Base-by-base conservation (phyloP, 2,797 vertebrate genomes). In the Darevskia nairensis region DNA sequence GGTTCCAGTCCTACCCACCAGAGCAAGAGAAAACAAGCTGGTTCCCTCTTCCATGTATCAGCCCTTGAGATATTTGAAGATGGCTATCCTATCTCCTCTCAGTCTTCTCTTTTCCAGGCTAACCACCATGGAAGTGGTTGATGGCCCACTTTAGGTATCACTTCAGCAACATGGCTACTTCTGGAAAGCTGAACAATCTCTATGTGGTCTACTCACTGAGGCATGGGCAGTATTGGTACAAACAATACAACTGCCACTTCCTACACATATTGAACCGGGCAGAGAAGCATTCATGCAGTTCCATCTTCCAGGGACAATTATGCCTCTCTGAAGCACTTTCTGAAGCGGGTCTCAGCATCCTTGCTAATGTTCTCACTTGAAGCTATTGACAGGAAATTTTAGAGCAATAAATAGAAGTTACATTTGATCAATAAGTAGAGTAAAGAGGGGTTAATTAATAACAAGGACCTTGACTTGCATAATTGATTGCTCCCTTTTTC, bases 401-500 rank as follows among this genome's bases (percentile, higher is more conserved):
- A 61, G 29, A 90, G 89, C 90, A 94, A 94, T 95, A 91, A 6
- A 23, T 89, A 69, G 89, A 91, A 93, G 88, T 84, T 84, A 64
- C 68, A 72, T 84, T 79, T 88, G 50, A 84, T 88, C 82, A 84
- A 84, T 88, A 88, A 27, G 64, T 74, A 35, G 55, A 29, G 71
- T 88, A 87, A 13, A 93, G 86, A 92, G 86, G 89, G 41, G 64
- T 74, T 88, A 80, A 88, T 84, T 88, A 88, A 84, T 72, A 84
- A 84, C 82, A 84, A 84, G 50, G 39, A 68, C 55, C 68, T 79
- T 79, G 82, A 46, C 82, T 80, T 41, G 32, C 32, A 61, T 59
- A 71, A 88, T 84, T 78, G 87, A 88, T 84, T 77, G 78, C 35
- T 25, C 55, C 69, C 80, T 66, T 84, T 79, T 84, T 55, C 35